Evolutionary conservation across 2,113 vertebrate species (phyloP), one percentile per base, ranked within the genome.

Genomic region (Oryzias woworae): DNA sequence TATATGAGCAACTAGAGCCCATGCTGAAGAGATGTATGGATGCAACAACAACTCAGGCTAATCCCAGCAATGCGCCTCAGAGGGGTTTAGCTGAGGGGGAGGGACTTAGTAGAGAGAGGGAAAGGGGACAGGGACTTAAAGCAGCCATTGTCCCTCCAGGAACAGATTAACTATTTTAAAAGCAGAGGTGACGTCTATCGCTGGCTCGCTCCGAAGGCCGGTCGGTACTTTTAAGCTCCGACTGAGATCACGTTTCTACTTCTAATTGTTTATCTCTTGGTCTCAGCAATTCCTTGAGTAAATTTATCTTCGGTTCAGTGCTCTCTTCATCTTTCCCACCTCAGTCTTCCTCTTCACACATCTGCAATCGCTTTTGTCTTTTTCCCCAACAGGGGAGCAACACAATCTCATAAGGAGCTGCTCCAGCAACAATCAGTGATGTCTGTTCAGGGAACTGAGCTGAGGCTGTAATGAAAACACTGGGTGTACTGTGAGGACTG

Each of bases 141-240:
- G 88, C 75, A 75, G 66, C 77, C 68, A 73, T 90, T 93, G 94
- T 94, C 77, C 74, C 48, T 14, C 67, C 56, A 68, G 83, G 73
- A 86, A 58, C 78, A 89, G 87, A 90, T 91, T 85, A 91, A 88
- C 87, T 85, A 81, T 87, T 91, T 90, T 82, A 84, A 85, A 90
- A 88, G 82, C 85, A 80, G 80, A 89, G 87, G 88, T 91, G 89
- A 90, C 85, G 82, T 90, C 72, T 59, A 56, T 61, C 13, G 65
- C 67, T 66, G 61, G 73, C 80, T 72, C 8, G 7, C 56, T 48
- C 36, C 60, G 57, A 70, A 49, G 51, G 53, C 65, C 18, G 15
- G 41, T 58, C 41, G 53, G 42, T 18, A 22, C 75, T 77, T 49
- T 75, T 42, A 48, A 69, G 71, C 45, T 64, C 75, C 47, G 5